Base-by-base conservation (phyloP, 2,888 invertebrate species). In the Stenichneumon culpator region DNA sequence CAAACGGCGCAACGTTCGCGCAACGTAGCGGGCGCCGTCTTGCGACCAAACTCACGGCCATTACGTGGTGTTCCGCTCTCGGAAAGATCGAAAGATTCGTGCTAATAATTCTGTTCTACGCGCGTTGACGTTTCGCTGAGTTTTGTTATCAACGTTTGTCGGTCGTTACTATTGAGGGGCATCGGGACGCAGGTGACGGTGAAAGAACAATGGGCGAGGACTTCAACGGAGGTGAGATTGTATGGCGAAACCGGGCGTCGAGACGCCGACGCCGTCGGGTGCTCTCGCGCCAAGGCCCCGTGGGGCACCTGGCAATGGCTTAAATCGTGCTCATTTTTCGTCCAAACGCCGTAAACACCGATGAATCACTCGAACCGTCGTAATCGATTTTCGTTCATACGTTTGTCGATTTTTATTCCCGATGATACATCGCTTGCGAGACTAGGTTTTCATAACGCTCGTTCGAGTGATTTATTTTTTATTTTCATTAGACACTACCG, bases 141-240 rank as follows among this genome's bases (percentile, higher is more conserved):
- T 54, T 68, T 50, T 65, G 44, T 74, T 69, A 16, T 16, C 52
- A 67, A 16, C 69, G 52, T 54, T 57, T 47, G 4, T 25, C 22
- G 22, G 50, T 67, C 36, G 22, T 52, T 47, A 39, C n/a, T 11
- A 60, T 75, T 60, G 47, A 25, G 72, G 19, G 4, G 63, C 39
- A 19, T 67, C 7, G 5, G 19, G 54, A 44, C 57, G 50, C 36
- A 36, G 32, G 63, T 63, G 63, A 60, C 52, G 25, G 73, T 19
- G 63, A 60, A 70, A 63, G 36, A 57, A 90, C 81, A 83, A 94
- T 94, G 93, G 93, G 93, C 63, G 93, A 94, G 83, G 93, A 94
- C 87, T 94, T 93, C 60, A 94, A 93, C 80, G 93, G 93, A 90
- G 93, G 93, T 93, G 86, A 91, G 92, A 86, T 22, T 82, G 52